Evolutionary conservation across 2,888 invertebrate genomes (phyloP), one percentile per base, ranked within the genome.

Genomic region (Thereva nobilitata): DNA sequence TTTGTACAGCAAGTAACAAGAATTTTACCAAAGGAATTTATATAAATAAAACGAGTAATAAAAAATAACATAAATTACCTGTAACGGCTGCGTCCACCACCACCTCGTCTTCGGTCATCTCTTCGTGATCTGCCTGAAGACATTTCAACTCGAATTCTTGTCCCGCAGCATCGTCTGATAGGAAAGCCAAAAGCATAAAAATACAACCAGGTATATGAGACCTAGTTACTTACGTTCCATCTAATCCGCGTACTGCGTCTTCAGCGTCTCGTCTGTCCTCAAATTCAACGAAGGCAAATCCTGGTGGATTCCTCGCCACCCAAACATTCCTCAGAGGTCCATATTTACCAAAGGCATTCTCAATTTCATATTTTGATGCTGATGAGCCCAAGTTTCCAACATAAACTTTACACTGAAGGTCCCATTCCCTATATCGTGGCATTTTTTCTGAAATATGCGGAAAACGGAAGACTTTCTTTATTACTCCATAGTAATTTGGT

Each of bases 131-230:
- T 86, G 0, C 94, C 94, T 71, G 91, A 93, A 0, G 94, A 94
- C 95, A 95, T 95, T 83, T 95, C 95, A 10, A 95, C 94, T 70
- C 94, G 87, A 63, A 95, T 92, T 75, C 94, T 87, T 38, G 92
- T 91, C 7, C 95, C 94, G 82, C 94, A 94, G 82, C 92, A 91
- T 59, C 93, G 89, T 69, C 93, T 93, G 76, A 9, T 79, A 70
- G 57, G 45, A 10, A 76, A 74, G 55, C 50, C 42, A 54, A 40
- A 35, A 38, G 4, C 35, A 6, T 10, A 37, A 6, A 35, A 3
- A 9, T 35, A 9, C n/a, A n/a, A n/a, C 35, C n/a, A 44, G 42
- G 38, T 6, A 4, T 10, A 38, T 40, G 38, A 38, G 38, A 38
- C 45, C 38, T 52, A 6, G n/a, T 2, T 35, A 84, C 89, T 85